Evolutionary conservation across 2,888 invertebrate genomes (phyloP).

Genomic region (Saturnia pavonia): DNA sequence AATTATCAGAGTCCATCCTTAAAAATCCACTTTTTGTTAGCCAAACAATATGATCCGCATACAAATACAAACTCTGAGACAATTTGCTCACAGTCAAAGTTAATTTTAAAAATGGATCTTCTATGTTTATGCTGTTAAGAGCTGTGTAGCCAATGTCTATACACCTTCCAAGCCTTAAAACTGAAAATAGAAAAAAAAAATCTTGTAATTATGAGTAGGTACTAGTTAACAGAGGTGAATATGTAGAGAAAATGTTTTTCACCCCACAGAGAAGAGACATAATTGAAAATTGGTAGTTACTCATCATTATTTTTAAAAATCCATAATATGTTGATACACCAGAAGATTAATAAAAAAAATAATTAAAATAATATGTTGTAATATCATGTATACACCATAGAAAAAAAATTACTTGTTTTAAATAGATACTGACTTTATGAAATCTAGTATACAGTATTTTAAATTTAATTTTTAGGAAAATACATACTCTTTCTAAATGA

Average conservation of each 20-base stretch:
- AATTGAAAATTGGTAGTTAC: not conserved
- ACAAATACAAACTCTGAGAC: slow-evolving; percentile 88
- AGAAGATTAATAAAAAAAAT: too few species aligned
- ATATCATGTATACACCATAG: too few species aligned
- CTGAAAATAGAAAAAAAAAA: slow-evolving; percentile 75
- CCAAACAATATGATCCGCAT: slow-evolving; percentile 95
- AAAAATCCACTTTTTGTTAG: slow-evolving; percentile 87
- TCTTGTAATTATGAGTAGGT: too few species aligned
- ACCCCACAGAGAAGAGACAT: not conserved
- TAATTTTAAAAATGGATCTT: slow-evolving; percentile 85
- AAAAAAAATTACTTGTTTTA: not conserved
- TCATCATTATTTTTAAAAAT: not conserved
- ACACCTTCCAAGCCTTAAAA: slow-evolving; percentile 92
- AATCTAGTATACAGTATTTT: not conserved
- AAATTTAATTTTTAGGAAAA: slow-evolving; percentile 20
- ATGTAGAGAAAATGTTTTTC: too few species aligned
- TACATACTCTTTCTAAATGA: slow-evolving; percentile 91
- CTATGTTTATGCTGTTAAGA: slow-evolving; percentile 86
- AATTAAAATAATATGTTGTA: too few species aligned
- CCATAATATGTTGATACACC: too few species aligned
- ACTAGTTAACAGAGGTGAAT: not conserved
- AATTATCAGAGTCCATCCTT: slow-evolving; percentile 87
- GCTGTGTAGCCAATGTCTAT: slow-evolving; percentile 90
- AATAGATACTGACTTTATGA: not conserved
- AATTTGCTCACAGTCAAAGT: slow-evolving; percentile 90